phyloP scores from a whole-genome alignment of 2,888 invertebrate genomes.

The Heliconius cydno region DNA sequence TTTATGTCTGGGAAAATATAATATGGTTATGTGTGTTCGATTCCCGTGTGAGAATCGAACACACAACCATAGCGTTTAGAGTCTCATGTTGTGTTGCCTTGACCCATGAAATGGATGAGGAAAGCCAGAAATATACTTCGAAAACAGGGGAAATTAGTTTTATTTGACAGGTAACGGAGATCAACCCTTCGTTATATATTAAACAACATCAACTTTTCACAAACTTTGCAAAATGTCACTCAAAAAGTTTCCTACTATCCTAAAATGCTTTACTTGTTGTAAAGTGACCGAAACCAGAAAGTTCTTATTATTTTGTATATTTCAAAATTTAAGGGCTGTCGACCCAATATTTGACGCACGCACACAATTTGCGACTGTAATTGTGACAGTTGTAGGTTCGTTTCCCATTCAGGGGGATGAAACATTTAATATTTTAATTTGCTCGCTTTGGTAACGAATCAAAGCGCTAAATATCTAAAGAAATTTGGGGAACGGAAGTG shows the following conservation, averaged over 20 bases:
- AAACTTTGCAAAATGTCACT: background rate
- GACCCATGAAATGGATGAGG: background rate
- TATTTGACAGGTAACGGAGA: constrained; percentile 2
- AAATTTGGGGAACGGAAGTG: no score
- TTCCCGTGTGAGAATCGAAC: background rate
- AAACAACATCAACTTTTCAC: background rate
- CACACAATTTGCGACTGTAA: no score
- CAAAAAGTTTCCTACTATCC: background rate
- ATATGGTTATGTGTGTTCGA: background rate
- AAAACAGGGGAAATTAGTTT: background rate
- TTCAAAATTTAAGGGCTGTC: background rate
- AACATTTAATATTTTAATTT: no score
- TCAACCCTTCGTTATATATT: background rate
- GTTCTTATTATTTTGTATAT: background rate
- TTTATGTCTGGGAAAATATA: no score
- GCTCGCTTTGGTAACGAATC: no score
- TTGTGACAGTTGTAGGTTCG: no score
- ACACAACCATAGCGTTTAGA: background rate
- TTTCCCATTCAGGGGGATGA: no score
- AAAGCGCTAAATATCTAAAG: no score
- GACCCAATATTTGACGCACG: no score
- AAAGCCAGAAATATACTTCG: background rate
- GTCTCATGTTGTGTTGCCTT: background rate
- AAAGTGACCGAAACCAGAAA: background rate
- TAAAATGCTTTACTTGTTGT: background rate